Base-by-base conservation (phyloP, 2,797 vertebrate genomes). In the Cygnus olor region DNA sequence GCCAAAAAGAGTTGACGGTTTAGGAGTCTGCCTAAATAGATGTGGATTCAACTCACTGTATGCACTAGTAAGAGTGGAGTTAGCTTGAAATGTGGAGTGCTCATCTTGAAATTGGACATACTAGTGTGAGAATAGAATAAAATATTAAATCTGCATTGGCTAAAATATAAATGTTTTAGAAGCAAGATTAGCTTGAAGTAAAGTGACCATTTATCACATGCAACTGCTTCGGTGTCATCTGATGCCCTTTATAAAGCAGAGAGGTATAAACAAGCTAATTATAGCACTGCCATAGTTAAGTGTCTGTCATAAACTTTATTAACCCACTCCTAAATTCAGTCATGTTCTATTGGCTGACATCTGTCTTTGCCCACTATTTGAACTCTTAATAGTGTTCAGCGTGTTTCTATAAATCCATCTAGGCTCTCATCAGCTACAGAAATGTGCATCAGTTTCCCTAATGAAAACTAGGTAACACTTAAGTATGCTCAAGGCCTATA, bases 181-280 rank as follows among this genome's bases (percentile, higher is more conserved):
- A 96, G 54, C 74, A 68, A 82, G 65, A 93, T 63, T 12, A 2
- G 12, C 17, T 68, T 68, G 80, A 42, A 54, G 36, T 70, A 60
- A 84, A 89, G 68, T 38, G 40, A 87, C 56, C 49, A n/a, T 65
- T 94, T 92, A 68, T 71, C 44, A 30, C 3, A 1, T 51, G 65
- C 74, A 78, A 65, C 63, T 92, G 64, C 80, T 77, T 80, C 72
- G 63, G 65, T 85, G 76, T 87, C 80, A 90, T 69, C 88, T 93
- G 94, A 89, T 93, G 57, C 78, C 74, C 69, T 96, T 94, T 71
- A 69, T 88, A 94, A 84, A 89, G 71, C 42, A 74, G 40, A 78
- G 92, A 82, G 60, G 32, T 91, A 91, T 80, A 94, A 95, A 94
- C 94, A 87, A 72, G 80, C 90, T 96, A 96, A 96, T 94, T 80